Conservation (phyloP, 2,113 vertebrate species). For the Bambusicola thoracicus region DNA sequence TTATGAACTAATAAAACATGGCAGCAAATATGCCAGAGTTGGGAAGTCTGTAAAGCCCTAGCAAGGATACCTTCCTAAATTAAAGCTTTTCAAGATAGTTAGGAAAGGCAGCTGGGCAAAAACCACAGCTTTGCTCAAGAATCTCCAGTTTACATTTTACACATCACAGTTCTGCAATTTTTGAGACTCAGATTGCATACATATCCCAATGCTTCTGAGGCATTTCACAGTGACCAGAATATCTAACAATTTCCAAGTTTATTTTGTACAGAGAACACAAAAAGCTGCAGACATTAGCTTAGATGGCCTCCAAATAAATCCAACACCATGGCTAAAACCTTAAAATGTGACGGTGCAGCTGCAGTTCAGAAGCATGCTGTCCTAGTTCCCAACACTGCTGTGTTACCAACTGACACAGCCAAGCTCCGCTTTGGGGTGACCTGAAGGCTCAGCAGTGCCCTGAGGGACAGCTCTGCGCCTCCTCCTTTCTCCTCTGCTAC, state of each 20-base stretch:
- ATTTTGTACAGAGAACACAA: background rate
- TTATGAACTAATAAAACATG: background rate
- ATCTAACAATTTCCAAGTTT: background rate
- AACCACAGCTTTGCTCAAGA: background rate
- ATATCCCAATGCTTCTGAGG: background rate
- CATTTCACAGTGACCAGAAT: background rate
- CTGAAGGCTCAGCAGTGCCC: background rate
- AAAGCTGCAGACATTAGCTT: background rate
- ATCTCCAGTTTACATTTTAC: background rate
- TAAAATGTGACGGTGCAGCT: background rate
- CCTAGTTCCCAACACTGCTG: background rate
- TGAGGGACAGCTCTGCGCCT: rapidly evolving
- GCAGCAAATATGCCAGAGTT: background rate
- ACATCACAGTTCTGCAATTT: background rate
- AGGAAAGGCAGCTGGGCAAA: background rate
- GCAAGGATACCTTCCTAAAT: background rate
- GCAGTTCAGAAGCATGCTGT: background rate
- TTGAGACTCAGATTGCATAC: background rate
- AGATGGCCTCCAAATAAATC: background rate
- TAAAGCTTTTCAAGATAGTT: background rate
- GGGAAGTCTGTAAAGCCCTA: background rate
- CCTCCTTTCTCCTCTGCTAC: background rate
- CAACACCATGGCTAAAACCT: background rate
- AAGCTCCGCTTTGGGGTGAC: background rate
- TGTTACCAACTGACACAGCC: background rate